Percentiles rank a stretch among this genome's conserved stretches.
Conservation (phyloP, 2,797 vertebrate genomes). For the Crocodylus rhombifer region DNA sequence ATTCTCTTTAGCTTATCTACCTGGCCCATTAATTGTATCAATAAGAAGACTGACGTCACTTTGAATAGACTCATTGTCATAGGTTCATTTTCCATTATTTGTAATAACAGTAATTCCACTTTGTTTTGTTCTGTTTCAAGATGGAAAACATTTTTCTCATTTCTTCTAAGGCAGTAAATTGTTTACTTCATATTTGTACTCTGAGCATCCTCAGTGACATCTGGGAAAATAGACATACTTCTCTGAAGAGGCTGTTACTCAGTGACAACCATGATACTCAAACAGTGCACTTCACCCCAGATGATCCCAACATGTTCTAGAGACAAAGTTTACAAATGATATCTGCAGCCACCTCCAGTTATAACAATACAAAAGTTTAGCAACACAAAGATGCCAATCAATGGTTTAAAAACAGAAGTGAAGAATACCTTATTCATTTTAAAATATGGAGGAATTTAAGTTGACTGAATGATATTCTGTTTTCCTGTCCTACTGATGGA, state of each 20-base stretch:
- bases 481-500: neutral
- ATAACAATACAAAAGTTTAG: neutral
- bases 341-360: neutral
- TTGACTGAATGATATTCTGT: neutral
- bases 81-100: neutral
- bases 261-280: fast-evolving
- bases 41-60: neutral
- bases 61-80: neutral
- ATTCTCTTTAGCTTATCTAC: neutral
- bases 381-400: neutral
- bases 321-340: fast-evolving
- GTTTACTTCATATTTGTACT: neutral
- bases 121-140: neutral
- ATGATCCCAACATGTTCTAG: neutral
- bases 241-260: neutral
- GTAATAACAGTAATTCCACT: neutral
- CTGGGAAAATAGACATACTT: neutral
- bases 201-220: neutral
- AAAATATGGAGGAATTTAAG: neutral
- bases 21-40: neutral
- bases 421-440: neutral
- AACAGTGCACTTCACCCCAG: neutral
- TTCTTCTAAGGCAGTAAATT: fast-evolving
- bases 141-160: neutral
- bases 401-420: neutral